Evolutionary conservation across 2,113 vertebrate species (phyloP).

Genomic region (Rhadina sibilatrix): DNA sequence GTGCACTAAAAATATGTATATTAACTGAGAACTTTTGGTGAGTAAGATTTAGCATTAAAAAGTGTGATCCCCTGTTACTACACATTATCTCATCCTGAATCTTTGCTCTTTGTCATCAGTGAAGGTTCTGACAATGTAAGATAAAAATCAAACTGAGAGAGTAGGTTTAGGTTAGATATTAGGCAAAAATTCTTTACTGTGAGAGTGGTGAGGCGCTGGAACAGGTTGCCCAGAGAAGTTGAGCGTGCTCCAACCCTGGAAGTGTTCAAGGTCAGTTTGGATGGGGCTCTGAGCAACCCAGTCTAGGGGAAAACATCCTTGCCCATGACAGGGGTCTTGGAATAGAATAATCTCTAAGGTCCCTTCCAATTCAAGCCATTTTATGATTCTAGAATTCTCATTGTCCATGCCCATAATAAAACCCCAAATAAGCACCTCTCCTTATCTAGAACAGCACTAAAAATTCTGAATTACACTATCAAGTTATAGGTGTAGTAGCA

Average conservation of each 20-base stretch:
- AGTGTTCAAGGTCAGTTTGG: background rate
- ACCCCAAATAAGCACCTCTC: fast-evolving
- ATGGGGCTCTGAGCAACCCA: background rate
- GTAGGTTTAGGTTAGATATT: background rate
- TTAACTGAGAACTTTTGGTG: background rate
- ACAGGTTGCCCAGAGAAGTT: background rate
- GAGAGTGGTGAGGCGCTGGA: background rate
- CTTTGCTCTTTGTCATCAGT: background rate
- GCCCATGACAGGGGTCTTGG: background rate
- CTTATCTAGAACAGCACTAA: background rate
- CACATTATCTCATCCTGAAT: background rate
- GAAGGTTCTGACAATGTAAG: background rate
- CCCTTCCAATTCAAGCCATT: background rate
- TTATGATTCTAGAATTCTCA: background rate
- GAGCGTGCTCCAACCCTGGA: background rate
- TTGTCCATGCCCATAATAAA: background rate
- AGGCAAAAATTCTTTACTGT: background rate
- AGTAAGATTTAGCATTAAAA: background rate
- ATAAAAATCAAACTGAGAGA: background rate
- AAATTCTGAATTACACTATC: background rate
- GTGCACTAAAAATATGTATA: background rate
- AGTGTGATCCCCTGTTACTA: background rate
- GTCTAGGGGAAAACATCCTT: background rate
- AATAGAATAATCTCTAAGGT: background rate
- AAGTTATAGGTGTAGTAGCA: background rate